A percentile compares a stretch with the other conserved stretches of the same genome.
phyloP scores from a whole-genome alignment of 2,113 vertebrate species.

The Ceratotherium simum region DNA sequence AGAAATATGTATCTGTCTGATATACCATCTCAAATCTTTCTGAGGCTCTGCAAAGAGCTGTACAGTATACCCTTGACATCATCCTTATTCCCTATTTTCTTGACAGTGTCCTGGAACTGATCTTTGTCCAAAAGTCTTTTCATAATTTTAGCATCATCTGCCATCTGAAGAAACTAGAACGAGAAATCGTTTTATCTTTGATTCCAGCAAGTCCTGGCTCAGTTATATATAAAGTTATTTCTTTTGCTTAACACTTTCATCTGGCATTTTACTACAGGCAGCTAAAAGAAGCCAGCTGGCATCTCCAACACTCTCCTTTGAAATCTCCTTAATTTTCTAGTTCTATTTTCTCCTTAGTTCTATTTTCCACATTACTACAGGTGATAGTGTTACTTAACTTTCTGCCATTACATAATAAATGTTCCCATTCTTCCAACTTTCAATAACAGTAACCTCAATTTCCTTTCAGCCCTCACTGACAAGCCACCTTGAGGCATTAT shows the following conservation, averaged over 20 bases:
- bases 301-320: neutral
- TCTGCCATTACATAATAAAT: neutral
- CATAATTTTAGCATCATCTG: constrained; percentile 14
- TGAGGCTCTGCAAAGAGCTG: neutral
- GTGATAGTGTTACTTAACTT: neutral
- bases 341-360: neutral
- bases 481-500: neutral
- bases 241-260: neutral
- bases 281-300: neutral
- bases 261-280: neutral
- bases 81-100: neutral
- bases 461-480: neutral
- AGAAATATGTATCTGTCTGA: neutral
- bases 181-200: neutral
- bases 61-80: neutral
- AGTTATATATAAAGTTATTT: neutral
- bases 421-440: neutral
- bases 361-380: neutral
- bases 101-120: neutral
- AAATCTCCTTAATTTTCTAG: neutral
- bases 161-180: neutral
- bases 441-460: neutral
- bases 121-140: neutral
- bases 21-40: neutral
- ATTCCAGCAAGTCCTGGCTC: neutral